Conservation (phyloP, 30 jellyfish, hydroid and myxozoan genomes). For the Aurelia sp. region DNA sequence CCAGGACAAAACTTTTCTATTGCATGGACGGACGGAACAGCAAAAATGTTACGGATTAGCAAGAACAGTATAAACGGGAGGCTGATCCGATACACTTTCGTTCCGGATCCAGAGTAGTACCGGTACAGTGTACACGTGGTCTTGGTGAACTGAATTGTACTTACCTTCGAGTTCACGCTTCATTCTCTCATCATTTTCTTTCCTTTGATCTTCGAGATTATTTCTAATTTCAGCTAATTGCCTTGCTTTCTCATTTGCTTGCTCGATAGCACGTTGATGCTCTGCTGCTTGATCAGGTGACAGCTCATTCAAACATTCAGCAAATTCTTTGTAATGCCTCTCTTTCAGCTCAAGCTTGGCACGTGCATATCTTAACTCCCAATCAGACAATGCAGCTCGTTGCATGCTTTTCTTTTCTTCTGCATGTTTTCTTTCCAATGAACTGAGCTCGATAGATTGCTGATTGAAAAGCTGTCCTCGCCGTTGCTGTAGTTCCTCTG, state of each 20-base stretch:
- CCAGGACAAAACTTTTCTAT: too few relatives aligned
- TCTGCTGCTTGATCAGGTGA: slow-evolving; percentile 90
- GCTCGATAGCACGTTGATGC: slow-evolving; percentile 86
- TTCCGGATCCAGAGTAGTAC: too few relatives aligned
- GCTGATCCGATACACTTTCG: too few relatives aligned
- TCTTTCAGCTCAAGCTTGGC: slow-evolving; percentile 95
- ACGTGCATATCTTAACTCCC: slow-evolving; percentile 94
- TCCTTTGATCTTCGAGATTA: slow-evolving; percentile 88
- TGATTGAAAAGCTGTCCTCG: slow-evolving; percentile 91
- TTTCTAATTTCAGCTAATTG: slow-evolving; percentile 88
- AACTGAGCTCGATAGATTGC: slow-evolving; percentile 85
- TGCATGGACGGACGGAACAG: too few relatives aligned
- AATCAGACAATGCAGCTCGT: slow-evolving; percentile 84
- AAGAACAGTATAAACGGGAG: too few relatives aligned
- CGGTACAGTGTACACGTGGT: too few relatives aligned
- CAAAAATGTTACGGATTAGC: too few relatives aligned
- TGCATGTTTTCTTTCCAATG: slow-evolving; percentile 82
- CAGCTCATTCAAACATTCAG: slow-evolving; percentile 89
- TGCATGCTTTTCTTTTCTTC: slow-evolving; percentile 85
- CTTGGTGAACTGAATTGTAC: too few relatives aligned
- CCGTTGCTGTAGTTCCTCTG: slow-evolving; percentile 91
- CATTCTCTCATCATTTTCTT: slow-evolving; percentile 80
- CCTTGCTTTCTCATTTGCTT: slow-evolving; percentile 91
- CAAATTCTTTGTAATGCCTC: slow-evolving; percentile 95
- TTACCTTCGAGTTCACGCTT: slow-evolving; percentile 91